Evolutionary conservation across 2,797 vertebrate genomes (phyloP), one percentile per base, ranked within the genome.

Genomic region (Gallinago stenura): DNA sequence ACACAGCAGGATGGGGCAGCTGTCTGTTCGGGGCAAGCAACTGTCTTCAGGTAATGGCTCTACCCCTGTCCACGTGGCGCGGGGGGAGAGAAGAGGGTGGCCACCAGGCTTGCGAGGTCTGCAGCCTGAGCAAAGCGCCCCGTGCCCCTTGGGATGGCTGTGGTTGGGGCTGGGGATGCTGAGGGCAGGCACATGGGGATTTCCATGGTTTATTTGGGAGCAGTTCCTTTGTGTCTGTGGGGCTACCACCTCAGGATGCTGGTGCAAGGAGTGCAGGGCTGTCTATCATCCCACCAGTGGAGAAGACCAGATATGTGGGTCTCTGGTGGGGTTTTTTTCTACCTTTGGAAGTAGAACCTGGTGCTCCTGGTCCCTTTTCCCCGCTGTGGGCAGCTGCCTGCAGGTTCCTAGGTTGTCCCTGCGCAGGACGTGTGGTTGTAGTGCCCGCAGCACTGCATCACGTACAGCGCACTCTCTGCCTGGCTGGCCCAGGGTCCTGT

Each of bases 361-460:
- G n/a, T 79, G 70, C 16, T 87, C 9, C 31, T 24, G n/a, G 7
- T 28, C 20, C n/a, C 35, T 45, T 1, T 4, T 6, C 10, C 15
- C 13, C 0, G 0, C 64, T 4, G 35, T 0, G 0, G 31, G 80
- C 45, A n/a, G 30, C 46, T 60, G 10, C 33, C 61, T 20, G 33
- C 28, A 2, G 1, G 2, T 11, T 45, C 48, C 90, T 95, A 95
- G 53, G 11, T 4, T 84, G 19, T 24, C 65, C 93, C 75, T 0
- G 2, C 1, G 3, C 98, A 98, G 50, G 68, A 17, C 0, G 96
- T 87, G 69, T 65, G 87, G 80, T 98, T 97, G 93, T 98, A 98
- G 86, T 98, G 60, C 30, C 51, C 57, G 8, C 99, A 99, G 97
- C 99, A 99, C 57, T 97, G 97, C 1, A 25, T 82, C 24, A 99